Conservation (phyloP, 1,140 invertebrate species). For the Eciton burchellii region DNA sequence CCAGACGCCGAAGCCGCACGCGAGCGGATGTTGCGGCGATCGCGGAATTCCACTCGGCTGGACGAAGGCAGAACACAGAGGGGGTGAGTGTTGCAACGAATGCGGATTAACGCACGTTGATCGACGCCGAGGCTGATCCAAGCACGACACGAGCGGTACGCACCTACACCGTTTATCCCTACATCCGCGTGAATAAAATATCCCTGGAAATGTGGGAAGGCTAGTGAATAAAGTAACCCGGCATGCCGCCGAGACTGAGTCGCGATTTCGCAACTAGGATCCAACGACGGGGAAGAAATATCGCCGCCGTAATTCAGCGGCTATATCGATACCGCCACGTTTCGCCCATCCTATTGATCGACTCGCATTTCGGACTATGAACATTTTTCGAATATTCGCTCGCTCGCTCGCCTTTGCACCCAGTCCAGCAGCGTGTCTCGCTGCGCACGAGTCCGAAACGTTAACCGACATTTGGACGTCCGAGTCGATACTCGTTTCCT, state of each 20-base stretch:
- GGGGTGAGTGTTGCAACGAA: slow-evolving; percentile 28
- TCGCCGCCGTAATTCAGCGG: background rate
- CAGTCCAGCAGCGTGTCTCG: slow-evolving; percentile 8
- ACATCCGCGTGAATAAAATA: slow-evolving; percentile 29
- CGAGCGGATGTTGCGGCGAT: background rate
- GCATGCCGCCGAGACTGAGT: background rate
- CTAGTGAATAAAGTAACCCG: background rate
- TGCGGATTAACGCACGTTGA: slow-evolving; percentile 10
- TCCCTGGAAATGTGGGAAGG: background rate
- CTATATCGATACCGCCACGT: slow-evolving; percentile 26
- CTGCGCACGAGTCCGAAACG: slow-evolving; percentile 41
- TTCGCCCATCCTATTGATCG: slow-evolving; percentile 52
- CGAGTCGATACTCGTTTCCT: slow-evolving; percentile 37
- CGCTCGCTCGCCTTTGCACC: background rate
- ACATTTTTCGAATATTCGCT: slow-evolving; percentile 46
- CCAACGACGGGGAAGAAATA: slow-evolving; percentile 15
- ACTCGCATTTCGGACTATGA: slow-evolving; percentile 32
- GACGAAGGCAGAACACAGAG: background rate
- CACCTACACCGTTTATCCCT: background rate
- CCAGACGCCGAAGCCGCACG: background rate
- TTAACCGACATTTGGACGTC: background rate
- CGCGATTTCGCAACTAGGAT: background rate
- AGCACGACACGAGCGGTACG: background rate
- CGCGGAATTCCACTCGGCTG: background rate
- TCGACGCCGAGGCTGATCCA: background rate